These are phyloP conservation scores for Drosophila kepulauana DNA, from an alignment of 1,140 invertebrate genomes.

Conservation along the genomic window DNA sequence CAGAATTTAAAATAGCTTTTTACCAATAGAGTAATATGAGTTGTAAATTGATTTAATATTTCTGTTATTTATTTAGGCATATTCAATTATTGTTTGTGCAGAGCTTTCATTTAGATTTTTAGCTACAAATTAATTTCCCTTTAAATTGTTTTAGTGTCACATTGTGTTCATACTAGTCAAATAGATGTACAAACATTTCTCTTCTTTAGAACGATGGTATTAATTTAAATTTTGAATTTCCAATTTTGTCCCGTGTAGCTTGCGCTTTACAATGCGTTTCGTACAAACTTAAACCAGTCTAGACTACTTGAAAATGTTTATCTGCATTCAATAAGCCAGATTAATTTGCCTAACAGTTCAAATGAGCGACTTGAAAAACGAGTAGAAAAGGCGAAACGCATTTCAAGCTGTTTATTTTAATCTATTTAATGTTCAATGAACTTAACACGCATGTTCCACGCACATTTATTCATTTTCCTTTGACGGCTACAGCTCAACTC, in stretches of 20 bases:
- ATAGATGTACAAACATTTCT: not conserved
- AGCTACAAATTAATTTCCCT: not conserved
- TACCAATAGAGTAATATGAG: not conserved
- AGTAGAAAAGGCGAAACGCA: conserved; percentile 40
- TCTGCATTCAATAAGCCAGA: conserved; percentile 8
- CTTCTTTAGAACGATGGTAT: not conserved
- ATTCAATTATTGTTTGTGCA: not conserved
- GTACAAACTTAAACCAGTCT: conserved; percentile 20
- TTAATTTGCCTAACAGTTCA: conserved; percentile 42
- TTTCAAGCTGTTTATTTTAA: conserved; percentile 66
- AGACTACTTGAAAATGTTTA: conserved; percentile 30
- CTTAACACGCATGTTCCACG: conserved; percentile 59
- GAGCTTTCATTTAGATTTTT: not conserved
- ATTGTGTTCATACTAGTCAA: too few relatives aligned
- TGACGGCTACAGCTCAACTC: conserved; percentile 32
- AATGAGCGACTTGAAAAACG: conserved; percentile 50
- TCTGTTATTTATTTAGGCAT: conserved; percentile 2
- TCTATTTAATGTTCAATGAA: conserved; percentile 76
- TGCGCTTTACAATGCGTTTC: not conserved
- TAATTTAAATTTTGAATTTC: not conserved
- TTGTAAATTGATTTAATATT: conserved; percentile 13
- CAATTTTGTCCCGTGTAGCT: not conserved
- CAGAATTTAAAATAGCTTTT: conserved; percentile 12
- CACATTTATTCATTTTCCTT: conserved; percentile 42
- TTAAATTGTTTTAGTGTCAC: not conserved